Evolutionary conservation across 2,113 vertebrate genomes (phyloP).

Genomic region (Spilogale gracilis): DNA sequence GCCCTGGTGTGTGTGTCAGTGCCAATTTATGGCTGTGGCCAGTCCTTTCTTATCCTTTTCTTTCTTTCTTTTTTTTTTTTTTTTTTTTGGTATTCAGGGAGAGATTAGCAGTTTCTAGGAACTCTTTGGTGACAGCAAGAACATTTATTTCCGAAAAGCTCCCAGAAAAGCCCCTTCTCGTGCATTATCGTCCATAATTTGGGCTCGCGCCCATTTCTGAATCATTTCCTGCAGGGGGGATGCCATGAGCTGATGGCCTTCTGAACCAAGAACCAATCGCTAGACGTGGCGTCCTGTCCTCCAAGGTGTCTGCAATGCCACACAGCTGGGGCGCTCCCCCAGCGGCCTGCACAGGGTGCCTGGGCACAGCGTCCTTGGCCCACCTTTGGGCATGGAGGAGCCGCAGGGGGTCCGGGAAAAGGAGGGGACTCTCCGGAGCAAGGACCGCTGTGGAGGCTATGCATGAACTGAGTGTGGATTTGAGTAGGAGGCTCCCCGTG

Average conservation of each 20-base stretch:
- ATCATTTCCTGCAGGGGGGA: background rate
- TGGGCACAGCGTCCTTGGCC: background rate
- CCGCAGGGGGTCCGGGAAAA: background rate
- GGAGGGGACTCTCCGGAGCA: background rate
- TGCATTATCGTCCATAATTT: background rate
- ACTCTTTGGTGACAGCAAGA: background rate
- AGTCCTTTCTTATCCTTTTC: background rate
- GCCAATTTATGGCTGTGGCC: background rate
- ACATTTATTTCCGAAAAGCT: background rate
- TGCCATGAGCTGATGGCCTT: background rate
- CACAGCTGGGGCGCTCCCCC: background rate
- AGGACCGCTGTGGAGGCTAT: background rate
- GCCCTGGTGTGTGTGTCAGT: background rate
- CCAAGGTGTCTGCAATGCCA: background rate
- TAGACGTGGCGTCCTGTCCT: background rate
- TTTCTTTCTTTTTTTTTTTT: background rate
- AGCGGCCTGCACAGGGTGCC: background rate
- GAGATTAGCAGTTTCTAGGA: background rate
- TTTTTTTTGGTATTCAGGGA: background rate
- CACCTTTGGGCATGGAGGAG: background rate
- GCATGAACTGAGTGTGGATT: background rate
- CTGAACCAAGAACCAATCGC: background rate
- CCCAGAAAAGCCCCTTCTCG: background rate
- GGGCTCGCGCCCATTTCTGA: background rate
- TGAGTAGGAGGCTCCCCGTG: background rate